These are phyloP conservation scores for Poeciliopsis gracilis DNA, from an alignment of 2,797 vertebrate species.

Conservation along the genomic window DNA sequence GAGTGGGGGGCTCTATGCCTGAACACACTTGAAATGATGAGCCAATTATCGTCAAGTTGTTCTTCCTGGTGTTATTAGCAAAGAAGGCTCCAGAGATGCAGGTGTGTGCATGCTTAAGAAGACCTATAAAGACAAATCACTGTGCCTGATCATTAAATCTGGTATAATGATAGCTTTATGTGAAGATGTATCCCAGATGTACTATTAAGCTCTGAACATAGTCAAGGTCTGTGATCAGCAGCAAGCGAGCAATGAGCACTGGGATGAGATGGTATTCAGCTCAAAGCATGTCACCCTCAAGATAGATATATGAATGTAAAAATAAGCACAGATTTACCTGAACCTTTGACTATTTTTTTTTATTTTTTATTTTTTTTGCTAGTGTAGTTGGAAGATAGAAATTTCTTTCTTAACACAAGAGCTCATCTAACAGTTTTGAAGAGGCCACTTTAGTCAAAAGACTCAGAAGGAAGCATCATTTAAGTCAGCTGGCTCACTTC, in stretches of 20 bases:
- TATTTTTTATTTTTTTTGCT: neutral
- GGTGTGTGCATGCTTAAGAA: slow-evolving; percentile 53
- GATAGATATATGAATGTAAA: slow-evolving; percentile 19
- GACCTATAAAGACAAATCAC: slow-evolving; percentile 72
- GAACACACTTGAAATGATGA: slow-evolving; percentile 68
- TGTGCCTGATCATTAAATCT: slow-evolving; percentile 67
- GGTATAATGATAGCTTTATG: slow-evolving; percentile 68
- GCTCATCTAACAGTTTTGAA: slow-evolving; percentile 38
- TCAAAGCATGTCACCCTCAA: slow-evolving; percentile 34
- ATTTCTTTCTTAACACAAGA: slow-evolving; percentile 45
- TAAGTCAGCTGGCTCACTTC: slow-evolving; percentile 52
- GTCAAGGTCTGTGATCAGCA: slow-evolving; percentile 52
- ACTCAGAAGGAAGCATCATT: slow-evolving; percentile 53
- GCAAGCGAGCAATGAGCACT: slow-evolving; percentile 11
- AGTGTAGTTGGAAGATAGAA: slow-evolving; percentile 16
- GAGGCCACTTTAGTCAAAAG: slow-evolving; percentile 58
- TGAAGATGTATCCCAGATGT: slow-evolving; percentile 65
- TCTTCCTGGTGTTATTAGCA: slow-evolving; percentile 60
- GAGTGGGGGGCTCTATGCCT: slow-evolving; percentile 38
- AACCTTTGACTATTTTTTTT: neutral
- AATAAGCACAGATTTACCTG: slow-evolving; percentile 31
- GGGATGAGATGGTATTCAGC: slow-evolving; percentile 19
- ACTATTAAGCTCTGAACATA: slow-evolving; percentile 60
- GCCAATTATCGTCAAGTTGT: slow-evolving; percentile 73
- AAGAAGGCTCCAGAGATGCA: slow-evolving; percentile 65